Percentiles rank a stretch among this genome's conserved stretches.
These are phyloP conservation scores for Montipora cactus DNA, from an alignment of 64 coral and sea anemone genomes.

Conservation along the genomic window DNA sequence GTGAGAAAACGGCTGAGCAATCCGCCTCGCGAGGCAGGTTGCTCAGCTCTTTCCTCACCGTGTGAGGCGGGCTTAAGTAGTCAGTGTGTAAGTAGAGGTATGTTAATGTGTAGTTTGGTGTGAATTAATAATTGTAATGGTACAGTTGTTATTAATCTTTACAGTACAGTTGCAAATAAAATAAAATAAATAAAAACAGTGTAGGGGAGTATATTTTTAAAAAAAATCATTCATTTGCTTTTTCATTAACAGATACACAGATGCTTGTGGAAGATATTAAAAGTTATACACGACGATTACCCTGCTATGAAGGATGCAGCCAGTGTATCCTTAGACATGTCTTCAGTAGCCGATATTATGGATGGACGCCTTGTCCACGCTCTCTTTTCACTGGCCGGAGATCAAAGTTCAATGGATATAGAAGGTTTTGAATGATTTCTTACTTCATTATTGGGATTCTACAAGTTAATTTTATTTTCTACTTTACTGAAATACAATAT, in stretches of 20 bases:
- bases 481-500: background rate
- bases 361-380: slow-evolving; percentile 8
- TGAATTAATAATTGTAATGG: no score
- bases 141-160: no score
- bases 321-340: background rate
- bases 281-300: background rate
- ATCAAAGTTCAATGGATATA: background rate
- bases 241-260: background rate
- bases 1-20: no score
- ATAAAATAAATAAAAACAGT: background rate
- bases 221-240: background rate
- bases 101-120: no score
- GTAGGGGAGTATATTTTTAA: background rate
- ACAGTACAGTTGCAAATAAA: no score
- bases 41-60: no score
- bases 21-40: no score
- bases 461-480: background rate
- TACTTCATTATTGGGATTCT: background rate
- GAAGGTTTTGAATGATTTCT: background rate
- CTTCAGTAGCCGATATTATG: slow-evolving; percentile 36
- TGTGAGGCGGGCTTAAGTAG: no score
- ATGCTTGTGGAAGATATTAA: slow-evolving; percentile 25
- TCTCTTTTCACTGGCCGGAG: background rate
- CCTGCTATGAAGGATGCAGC: background rate
- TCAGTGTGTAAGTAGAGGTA: no score